Evolutionary conservation across 1,140 invertebrate species (phyloP).

Genomic region (Dinoponera quadriceps): DNA sequence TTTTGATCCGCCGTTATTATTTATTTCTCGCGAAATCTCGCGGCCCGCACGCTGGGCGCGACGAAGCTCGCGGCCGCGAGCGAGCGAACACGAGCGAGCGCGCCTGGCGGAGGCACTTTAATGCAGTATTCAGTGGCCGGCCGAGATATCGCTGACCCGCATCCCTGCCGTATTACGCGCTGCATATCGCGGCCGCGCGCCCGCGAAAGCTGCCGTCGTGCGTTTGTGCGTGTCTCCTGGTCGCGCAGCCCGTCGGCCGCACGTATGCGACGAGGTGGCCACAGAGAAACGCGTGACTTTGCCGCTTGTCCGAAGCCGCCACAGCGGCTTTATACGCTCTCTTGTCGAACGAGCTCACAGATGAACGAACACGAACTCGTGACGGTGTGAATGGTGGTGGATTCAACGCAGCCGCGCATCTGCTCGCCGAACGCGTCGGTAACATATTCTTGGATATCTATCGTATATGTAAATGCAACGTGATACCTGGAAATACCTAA

Average conservation of each 20-base stretch:
- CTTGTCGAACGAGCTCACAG: not conserved
- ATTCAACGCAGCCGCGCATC: no score
- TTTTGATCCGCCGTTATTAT: constrained; percentile 32
- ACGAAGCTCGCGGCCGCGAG: no score
- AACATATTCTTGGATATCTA: not conserved
- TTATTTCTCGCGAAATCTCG: constrained; percentile 44
- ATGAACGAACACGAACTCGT: constrained; percentile 8
- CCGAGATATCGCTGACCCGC: constrained; percentile 30
- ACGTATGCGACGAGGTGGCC: not conserved
- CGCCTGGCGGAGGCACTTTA: not conserved
- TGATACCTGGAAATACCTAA: not conserved
- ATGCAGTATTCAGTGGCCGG: constrained; percentile 4
- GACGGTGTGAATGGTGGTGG: not conserved
- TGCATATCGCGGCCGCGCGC: not conserved
- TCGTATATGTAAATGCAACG: not conserved
- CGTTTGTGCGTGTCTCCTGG: not conserved
- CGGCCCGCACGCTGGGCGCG: no score
- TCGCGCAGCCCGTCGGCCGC: no score
- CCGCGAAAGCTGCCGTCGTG: not conserved
- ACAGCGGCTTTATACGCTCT: not conserved
- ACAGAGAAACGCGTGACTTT: constrained; percentile 33
- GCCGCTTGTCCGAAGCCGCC: not conserved
- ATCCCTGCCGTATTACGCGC: constrained; percentile 29
- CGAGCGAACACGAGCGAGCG: not conserved
- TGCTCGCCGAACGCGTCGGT: not conserved